Evolutionary conservation across 2,797 vertebrate species (phyloP), one percentile per base, ranked within the genome.

Genomic region (Loris lydekkerianus): DNA sequence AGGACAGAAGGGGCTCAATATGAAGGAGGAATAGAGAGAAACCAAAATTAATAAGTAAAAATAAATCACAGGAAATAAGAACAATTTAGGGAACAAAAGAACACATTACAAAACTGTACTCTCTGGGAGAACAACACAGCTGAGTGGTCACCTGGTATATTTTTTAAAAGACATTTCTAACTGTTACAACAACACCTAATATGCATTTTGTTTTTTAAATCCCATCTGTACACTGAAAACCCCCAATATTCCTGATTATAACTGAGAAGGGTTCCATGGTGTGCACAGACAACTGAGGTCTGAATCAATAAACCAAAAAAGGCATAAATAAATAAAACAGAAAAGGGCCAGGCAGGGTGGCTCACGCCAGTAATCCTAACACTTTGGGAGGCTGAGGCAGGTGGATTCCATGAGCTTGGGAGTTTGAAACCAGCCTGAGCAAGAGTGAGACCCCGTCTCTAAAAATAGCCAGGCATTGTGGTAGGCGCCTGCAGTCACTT

Each of bases 31-130:
- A 0, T 23, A 46, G 13, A 29, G 14, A 89, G 89, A 83, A 89
- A 83, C 3, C 63, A 72, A 87, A 93, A 56, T 82, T 43, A 77
- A 82, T 29, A 87, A 56, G 58, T 3, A 34, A 58, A 81, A 72
- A 76, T 46, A 89, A 94, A 23, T 80, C 37, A 85, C 10, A n/a
- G 40, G n/a, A 78, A 85, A 85, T 9, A 60, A 40, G 67, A 37
- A 94, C n/a, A 81, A 75, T 80, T 92, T 60, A 75, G 23, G 29
- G 58, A 31, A 49, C 43, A 53, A 65, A 93, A 61, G 61, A 76
- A 69, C 56, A 49, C 40, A 17, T 53, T 7, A 40, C 67, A 72
- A 92, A 75, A 31, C 2, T 14, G 63, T 17, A n/a, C 5, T 60
- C 53, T 31, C n/a, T 18, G 31, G n/a, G 10, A 56, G 43, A 85